A percentile compares a stretch with the other conserved stretches of the same genome.
Conservation (phyloP, 2,888 invertebrate species). For the Hydropsyche betteni region DNA sequence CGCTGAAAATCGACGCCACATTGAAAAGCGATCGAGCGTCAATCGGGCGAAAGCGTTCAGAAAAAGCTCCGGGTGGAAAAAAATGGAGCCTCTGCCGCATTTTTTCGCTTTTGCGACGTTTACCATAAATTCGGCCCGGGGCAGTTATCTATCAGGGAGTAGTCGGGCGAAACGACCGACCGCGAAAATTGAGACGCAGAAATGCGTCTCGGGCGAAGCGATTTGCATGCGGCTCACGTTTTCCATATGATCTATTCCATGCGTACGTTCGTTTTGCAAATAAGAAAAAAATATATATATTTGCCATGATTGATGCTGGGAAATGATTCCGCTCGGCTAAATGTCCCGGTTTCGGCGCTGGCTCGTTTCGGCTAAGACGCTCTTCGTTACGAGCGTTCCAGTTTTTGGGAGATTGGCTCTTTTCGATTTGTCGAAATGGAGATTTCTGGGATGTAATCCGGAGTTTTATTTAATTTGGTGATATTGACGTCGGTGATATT, state of each 20-base stretch:
- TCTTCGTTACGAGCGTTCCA: not conserved
- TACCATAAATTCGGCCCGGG: constrained; percentile 36
- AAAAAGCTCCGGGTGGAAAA: not conserved
- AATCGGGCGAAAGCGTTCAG: constrained; percentile 15
- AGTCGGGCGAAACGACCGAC: constrained; percentile 11
- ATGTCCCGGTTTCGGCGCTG: constrained; percentile 30
- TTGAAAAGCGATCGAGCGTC: constrained; percentile 32
- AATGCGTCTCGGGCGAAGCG: constrained; percentile 36
- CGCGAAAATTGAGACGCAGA: constrained; percentile 32
- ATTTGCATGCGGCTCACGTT: constrained; percentile 47
- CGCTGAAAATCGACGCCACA: not conserved
- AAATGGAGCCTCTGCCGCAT: not conserved
- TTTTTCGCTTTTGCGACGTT: constrained; percentile 24
- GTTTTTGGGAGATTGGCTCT: too few relatives aligned
- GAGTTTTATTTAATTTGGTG: too few relatives aligned
- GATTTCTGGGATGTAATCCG: too few relatives aligned
- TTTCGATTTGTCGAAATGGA: too few relatives aligned
- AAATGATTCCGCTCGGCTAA: constrained; percentile 10
- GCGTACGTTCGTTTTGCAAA: constrained; percentile 40
- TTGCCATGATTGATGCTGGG: constrained; percentile 43
- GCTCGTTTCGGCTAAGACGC: constrained; percentile 27
- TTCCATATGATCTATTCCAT: constrained; percentile 36
- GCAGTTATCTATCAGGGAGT: constrained; percentile 43
- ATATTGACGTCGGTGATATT: too few relatives aligned
- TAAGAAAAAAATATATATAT: constrained; percentile 39